Percentiles rank a stretch among this genome's conserved stretches.
Conservation (phyloP, 1,140 invertebrate species). For the Cydia strobilella region DNA sequence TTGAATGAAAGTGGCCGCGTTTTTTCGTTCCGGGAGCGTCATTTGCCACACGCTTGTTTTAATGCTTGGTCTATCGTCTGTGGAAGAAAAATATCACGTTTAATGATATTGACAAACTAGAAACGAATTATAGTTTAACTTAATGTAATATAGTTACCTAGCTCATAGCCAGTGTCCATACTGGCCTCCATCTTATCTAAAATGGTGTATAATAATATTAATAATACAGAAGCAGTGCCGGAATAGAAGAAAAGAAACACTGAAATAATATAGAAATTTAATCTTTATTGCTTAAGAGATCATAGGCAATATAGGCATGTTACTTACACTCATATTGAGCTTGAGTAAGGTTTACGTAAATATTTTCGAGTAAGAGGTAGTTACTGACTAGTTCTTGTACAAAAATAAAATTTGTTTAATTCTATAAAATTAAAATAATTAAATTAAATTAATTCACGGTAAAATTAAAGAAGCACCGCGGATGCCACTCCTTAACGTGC, state of each 20-base stretch:
- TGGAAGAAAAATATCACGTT: slow-evolving; percentile 36
- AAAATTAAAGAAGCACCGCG: slow-evolving; percentile 47
- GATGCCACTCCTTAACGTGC: slow-evolving; percentile 61
- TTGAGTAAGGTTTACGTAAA: neutral
- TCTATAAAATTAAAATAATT: no score
- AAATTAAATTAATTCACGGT: slow-evolving; percentile 40
- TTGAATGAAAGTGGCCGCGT: slow-evolving; percentile 52
- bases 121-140: neutral
- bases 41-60: slow-evolving; percentile 44
- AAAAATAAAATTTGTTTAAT: neutral
- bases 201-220: neutral
- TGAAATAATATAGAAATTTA: neutral
- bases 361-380: slow-evolving; percentile 2
- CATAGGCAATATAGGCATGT: neutral
- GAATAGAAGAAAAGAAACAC: neutral
- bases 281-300: slow-evolving; percentile 9
- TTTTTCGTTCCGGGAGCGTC: slow-evolving; percentile 49
- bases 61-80: slow-evolving; percentile 37
- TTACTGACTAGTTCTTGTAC: neutral
- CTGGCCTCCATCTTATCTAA: neutral
- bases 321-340: neutral
- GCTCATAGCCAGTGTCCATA: neutral
- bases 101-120: neutral
- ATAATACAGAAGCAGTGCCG: no score
- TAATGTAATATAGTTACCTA: neutral